These are phyloP conservation scores for Adelosebastes latens DNA, from an alignment of 2,797 vertebrate species.

Conservation along the genomic window DNA sequence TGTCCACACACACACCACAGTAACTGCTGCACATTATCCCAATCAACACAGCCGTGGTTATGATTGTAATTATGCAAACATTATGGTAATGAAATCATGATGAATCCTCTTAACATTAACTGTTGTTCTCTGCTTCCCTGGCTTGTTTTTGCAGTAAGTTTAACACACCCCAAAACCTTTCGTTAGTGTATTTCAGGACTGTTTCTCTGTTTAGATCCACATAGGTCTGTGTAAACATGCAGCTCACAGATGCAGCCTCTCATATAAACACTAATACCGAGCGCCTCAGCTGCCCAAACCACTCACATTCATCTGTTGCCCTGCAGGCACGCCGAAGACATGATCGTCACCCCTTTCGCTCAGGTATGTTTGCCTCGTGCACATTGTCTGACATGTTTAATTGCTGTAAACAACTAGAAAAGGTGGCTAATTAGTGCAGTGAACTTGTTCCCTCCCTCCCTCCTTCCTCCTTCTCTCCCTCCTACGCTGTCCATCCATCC, in stretches of 20 bases:
- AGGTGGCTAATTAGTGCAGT: slow-evolving; percentile 56
- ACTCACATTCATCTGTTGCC: slow-evolving; percentile 21
- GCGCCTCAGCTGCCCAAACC: slow-evolving; percentile 9
- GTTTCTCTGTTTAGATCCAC: slow-evolving; percentile 59
- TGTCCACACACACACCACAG: slow-evolving; percentile 5
- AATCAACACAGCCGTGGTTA: slow-evolving; percentile 36
- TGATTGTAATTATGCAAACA: slow-evolving; percentile 60
- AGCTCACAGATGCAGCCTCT: slow-evolving; percentile 36
- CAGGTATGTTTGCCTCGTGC: slow-evolving; percentile 82
- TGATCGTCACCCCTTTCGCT: slow-evolving; percentile 96
- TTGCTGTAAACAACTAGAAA: slow-evolving; percentile 44
- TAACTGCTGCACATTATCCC: slow-evolving; percentile 36
- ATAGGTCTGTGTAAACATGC: slow-evolving; percentile 54
- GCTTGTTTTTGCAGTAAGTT: slow-evolving; percentile 31
- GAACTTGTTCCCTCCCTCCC: slow-evolving; percentile 47
- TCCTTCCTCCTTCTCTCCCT: slow-evolving; percentile 27
- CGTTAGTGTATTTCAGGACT: slow-evolving; percentile 26
- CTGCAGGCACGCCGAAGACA: slow-evolving; percentile 91
- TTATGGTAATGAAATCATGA: slow-evolving; percentile 62
- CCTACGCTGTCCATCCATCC: slow-evolving; percentile 67
- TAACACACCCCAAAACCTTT: slow-evolving; percentile 14
- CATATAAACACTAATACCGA: slow-evolving; percentile 51
- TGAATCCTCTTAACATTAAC: slow-evolving; percentile 42
- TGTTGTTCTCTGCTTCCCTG: slow-evolving; percentile 28
- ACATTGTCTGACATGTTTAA: slow-evolving; percentile 32